Conservation (phyloP, 2,797 vertebrate species). For the Sebastes dallii region DNA sequence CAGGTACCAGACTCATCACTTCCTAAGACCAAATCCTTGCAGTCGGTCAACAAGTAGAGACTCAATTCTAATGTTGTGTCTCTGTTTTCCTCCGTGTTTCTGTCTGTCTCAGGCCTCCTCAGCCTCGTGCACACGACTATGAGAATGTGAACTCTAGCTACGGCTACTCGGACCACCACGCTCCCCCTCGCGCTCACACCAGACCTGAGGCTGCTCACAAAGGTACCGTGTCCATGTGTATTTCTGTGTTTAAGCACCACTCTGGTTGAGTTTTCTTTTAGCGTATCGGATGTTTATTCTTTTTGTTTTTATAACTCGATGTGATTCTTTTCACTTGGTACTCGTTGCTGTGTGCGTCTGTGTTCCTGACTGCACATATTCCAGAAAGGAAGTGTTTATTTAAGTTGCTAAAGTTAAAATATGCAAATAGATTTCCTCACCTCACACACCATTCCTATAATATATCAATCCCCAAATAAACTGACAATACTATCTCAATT, state of each 20-base stretch:
- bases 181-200: slow-evolving; percentile 64
- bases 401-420: background rate
- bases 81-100: background rate
- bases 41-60: background rate
- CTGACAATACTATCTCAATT: background rate
- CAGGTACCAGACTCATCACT: slow-evolving; percentile 76
- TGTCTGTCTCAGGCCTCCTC: slow-evolving; percentile 71
- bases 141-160: slow-evolving; percentile 81
- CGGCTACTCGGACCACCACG: slow-evolving; percentile 71
- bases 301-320: background rate
- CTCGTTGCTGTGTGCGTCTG: background rate
- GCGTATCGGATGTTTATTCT: background rate
- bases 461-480: background rate
- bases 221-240: slow-evolving; percentile 66
- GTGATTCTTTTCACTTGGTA: background rate
- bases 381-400: background rate
- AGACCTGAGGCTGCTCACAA: slow-evolving; percentile 82
- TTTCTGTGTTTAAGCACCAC: background rate
- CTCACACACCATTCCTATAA: background rate
- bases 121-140: slow-evolving; percentile 77
- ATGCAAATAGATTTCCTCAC: background rate
- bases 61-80: background rate
- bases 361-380: background rate
- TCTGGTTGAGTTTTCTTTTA: background rate
- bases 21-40: background rate